These are phyloP conservation scores for Xyrauchen texanus DNA, from an alignment of 2,113 vertebrate species.

Conservation along the genomic window DNA sequence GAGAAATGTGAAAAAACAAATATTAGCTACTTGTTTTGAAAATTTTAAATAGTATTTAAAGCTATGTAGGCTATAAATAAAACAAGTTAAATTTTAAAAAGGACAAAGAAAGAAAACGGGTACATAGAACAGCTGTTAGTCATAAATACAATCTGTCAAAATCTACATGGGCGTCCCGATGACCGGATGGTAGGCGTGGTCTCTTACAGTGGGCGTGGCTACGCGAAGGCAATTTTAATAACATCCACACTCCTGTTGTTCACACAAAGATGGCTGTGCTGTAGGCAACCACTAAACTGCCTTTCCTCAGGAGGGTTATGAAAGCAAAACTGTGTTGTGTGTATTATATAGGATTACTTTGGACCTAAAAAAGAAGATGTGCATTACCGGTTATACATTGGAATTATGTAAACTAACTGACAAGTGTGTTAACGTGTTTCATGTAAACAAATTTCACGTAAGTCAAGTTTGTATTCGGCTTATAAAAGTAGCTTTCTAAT, in stretches of 20 bases:
- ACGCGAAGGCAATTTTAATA: neutral
- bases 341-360: neutral
- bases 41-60: no score
- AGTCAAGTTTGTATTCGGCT: no score
- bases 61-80: no score
- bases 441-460: no score
- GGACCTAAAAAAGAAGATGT: neutral
- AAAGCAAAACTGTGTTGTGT: neutral
- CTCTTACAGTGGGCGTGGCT: constrained; percentile 39
- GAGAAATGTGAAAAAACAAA: no score
- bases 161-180: no score
- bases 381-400: neutral
- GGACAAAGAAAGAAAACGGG: no score
- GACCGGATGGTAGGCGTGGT: neutral
- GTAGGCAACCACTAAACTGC: constrained; percentile 1
- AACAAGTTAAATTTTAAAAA: no score
- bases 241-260: neutral
- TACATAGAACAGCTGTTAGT: no score
- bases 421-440: neutral
- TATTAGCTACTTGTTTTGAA: no score
- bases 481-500: no score
- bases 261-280: constrained; percentile 52
- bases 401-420: neutral
- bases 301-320: neutral
- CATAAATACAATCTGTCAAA: neutral